These are phyloP conservation scores for Acanthosepion pharaonis DNA, from an alignment of 2,888 invertebrate species.

Conservation along the genomic window DNA sequence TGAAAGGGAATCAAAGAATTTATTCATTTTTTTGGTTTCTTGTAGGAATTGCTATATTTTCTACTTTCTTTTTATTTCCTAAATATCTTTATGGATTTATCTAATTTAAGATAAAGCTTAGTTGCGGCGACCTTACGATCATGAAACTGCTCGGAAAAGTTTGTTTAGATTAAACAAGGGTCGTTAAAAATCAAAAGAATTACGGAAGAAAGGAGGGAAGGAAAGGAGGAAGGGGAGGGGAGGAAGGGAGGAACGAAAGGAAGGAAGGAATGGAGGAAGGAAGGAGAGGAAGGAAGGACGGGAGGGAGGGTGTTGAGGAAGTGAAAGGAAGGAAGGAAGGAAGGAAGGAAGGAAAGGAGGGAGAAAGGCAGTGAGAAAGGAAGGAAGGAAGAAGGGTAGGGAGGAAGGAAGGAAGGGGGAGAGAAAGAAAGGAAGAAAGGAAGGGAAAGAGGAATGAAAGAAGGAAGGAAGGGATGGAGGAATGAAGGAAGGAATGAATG, in stretches of 20 bases:
- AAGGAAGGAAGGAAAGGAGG: background rate
- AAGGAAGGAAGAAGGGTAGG: background rate
- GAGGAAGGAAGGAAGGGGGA: background rate
- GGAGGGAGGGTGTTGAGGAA: accelerated
- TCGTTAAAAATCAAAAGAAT: conserved; percentile 23
- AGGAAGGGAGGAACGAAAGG: accelerated
- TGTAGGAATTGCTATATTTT: background rate
- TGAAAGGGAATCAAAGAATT: background rate
- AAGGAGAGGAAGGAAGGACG: background rate
- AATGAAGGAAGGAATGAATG: background rate
- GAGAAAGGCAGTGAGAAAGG: background rate
- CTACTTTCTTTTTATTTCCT: background rate
- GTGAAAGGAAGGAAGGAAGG: accelerated
- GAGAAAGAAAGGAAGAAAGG: accelerated
- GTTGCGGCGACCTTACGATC: background rate
- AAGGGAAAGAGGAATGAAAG: background rate
- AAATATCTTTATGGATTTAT: conserved; percentile 9
- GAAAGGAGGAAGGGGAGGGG: background rate
- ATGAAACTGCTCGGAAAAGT: background rate
- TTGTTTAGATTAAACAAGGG: conserved; percentile 10
- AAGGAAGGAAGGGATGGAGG: no score
- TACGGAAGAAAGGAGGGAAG: background rate
- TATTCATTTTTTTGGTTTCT: background rate
- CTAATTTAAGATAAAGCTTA: conserved; percentile 8
- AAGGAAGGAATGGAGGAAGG: background rate